These are phyloP conservation scores for Eumaeus atala DNA, from an alignment of 1,140 invertebrate species.

Conservation along the genomic window DNA sequence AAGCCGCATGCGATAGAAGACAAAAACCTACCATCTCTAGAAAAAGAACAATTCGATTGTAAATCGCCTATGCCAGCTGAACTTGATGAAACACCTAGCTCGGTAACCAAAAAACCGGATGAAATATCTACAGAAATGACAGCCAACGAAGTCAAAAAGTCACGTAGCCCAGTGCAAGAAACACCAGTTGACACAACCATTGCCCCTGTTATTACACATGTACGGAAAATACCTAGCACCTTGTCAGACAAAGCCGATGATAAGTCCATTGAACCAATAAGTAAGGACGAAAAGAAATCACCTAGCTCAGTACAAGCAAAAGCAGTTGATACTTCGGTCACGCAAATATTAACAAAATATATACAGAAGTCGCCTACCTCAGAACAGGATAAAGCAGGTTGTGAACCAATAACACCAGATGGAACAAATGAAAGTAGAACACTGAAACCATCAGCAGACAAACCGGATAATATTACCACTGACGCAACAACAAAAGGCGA, in stretches of 20 bases:
- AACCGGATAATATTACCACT: not conserved
- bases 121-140: not conserved
- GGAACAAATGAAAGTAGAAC: slow-evolving; percentile 17
- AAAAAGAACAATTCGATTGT: not conserved
- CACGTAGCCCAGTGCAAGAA: slow-evolving; percentile 3
- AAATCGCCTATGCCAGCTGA: slow-evolving; percentile 11
- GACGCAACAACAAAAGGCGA: not conserved
- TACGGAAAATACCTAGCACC: no score
- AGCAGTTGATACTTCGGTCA: not conserved
- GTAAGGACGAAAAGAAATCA: slow-evolving; percentile 15
- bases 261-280: no score
- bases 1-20: not conserved
- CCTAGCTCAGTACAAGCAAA: slow-evolving; percentile 7
- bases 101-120: not conserved
- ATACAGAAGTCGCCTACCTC: slow-evolving; percentile 18
- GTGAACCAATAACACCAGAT: not conserved
- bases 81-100: slow-evolving; percentile 18
- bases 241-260: no score
- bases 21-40: not conserved
- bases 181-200: not conserved
- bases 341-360: not conserved
- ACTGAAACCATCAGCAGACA: slow-evolving; percentile 12
- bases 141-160: slow-evolving; percentile 7
- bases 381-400: slow-evolving; percentile 5
- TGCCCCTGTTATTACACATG: no score